phyloP scores from a whole-genome alignment of 2,113 vertebrate genomes.

The Pterocles orientalis region DNA sequence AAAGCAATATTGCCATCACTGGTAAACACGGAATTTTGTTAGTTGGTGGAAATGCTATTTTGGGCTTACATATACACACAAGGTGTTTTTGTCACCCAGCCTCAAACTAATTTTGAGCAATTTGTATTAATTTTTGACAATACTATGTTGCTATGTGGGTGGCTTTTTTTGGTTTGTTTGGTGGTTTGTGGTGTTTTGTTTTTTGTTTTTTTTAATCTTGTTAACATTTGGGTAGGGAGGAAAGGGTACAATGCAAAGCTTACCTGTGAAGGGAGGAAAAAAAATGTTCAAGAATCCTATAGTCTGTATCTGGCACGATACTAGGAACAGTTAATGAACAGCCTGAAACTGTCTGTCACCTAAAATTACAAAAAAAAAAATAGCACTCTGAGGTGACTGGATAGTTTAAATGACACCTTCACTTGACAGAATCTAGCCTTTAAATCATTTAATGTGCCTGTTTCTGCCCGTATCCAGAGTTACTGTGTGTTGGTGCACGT shows the following conservation, averaged over 20 bases:
- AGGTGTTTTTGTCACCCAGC: not conserved
- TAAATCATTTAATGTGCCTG: not conserved
- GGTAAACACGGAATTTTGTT: not conserved
- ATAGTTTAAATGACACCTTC: not conserved
- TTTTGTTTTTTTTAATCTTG: not conserved
- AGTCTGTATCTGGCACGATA: not conserved
- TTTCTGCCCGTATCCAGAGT: not conserved
- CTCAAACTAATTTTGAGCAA: not conserved
- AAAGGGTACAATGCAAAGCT: not conserved
- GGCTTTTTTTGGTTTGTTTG: not conserved
- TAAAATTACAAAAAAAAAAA: not conserved
- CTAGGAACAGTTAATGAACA: not conserved
- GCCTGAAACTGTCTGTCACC: not conserved
- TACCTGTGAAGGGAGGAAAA: not conserved
- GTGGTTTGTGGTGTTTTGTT: not conserved
- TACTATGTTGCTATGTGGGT: not conserved
- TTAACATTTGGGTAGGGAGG: not conserved
- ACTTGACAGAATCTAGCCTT: not conserved
- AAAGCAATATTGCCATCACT: not conserved
- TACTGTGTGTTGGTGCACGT: not conserved
- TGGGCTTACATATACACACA: not conserved
- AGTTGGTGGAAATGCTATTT: not conserved
- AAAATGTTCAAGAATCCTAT: not conserved
- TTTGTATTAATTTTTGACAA: not conserved
- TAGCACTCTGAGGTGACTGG: not conserved